phyloP scores from a whole-genome alignment of 2,797 vertebrate species.

The Melanotaenia trifasciata region DNA sequence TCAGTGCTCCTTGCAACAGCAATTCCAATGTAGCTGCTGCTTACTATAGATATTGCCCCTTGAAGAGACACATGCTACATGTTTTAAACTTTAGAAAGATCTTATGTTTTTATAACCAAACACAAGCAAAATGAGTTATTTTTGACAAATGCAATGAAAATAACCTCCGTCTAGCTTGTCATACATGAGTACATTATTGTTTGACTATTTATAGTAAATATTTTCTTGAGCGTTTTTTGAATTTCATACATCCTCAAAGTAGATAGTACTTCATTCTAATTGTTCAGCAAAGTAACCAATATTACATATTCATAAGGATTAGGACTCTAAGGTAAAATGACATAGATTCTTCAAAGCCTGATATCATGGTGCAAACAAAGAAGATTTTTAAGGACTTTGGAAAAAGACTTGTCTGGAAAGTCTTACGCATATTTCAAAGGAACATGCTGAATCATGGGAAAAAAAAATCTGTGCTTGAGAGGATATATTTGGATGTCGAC shows the following conservation, averaged over 20 bases:
- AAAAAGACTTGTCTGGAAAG: background rate
- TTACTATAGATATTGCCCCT: slow-evolving; percentile 41
- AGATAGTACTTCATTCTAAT: too few relatives aligned
- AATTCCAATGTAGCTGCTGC: slow-evolving; percentile 30
- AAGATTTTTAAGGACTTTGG: background rate
- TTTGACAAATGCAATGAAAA: background rate
- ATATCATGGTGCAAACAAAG: too few relatives aligned
- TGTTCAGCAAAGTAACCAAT: too few relatives aligned
- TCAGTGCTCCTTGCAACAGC: slow-evolving; percentile 24
- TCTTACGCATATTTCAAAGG: background rate
- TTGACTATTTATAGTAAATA: background rate
- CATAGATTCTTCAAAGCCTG: too few relatives aligned
- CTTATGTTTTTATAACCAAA: background rate
- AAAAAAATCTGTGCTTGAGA: background rate
- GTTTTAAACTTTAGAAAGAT: slow-evolving; percentile 34
- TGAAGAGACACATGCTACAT: slow-evolving; percentile 36
- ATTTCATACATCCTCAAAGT: background rate
- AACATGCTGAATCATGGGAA: background rate
- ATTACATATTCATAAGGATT: too few relatives aligned
- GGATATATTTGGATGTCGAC: background rate
- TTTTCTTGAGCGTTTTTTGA: background rate
- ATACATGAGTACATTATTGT: background rate
- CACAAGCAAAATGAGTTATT: background rate
- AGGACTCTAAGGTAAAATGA: too few relatives aligned
- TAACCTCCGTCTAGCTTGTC: background rate